Conservation (phyloP, 1,140 invertebrate genomes). For the Lerema accius region DNA sequence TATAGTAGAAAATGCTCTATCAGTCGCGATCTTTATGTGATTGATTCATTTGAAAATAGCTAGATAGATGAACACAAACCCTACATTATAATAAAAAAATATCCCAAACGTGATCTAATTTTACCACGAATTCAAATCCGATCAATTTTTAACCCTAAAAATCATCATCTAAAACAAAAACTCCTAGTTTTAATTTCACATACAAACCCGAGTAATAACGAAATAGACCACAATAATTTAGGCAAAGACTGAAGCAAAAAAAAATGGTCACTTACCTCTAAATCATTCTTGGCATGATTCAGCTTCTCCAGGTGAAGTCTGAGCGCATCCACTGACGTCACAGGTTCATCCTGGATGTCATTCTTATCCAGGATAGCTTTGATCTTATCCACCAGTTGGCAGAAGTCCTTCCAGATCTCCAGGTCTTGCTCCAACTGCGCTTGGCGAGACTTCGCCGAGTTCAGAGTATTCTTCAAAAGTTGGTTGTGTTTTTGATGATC, state of each 20-base stretch:
- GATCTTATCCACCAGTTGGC: constrained; percentile 89
- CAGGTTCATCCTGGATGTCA: constrained; percentile 89
- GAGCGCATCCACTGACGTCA: constrained; percentile 89
- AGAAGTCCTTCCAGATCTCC: constrained; percentile 92
- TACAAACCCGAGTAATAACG: constrained; percentile 4
- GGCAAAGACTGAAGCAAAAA: background rate
- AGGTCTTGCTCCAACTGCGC: constrained; percentile 90
- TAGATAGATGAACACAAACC: too few relatives aligned
- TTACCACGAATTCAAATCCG: too few relatives aligned
- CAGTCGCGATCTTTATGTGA: too few relatives aligned
- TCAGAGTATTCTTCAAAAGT: constrained; percentile 90
- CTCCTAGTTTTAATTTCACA: background rate
- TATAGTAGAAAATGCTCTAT: too few relatives aligned
- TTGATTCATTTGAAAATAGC: too few relatives aligned
- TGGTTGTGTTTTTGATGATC: constrained; percentile 91
- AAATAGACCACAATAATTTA: background rate
- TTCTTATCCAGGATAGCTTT: constrained; percentile 88
- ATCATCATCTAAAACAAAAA: too few relatives aligned
- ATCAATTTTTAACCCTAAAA: too few relatives aligned
- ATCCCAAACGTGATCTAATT: too few relatives aligned
- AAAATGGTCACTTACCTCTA: constrained; percentile 85
- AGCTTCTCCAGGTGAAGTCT: constrained; percentile 92
- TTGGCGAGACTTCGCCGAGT: constrained; percentile 90
- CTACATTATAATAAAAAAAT: too few relatives aligned
- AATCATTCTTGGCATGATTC: constrained; percentile 89